Conservation (phyloP, 2,888 invertebrate species). For the Zele albiditarsus region DNA sequence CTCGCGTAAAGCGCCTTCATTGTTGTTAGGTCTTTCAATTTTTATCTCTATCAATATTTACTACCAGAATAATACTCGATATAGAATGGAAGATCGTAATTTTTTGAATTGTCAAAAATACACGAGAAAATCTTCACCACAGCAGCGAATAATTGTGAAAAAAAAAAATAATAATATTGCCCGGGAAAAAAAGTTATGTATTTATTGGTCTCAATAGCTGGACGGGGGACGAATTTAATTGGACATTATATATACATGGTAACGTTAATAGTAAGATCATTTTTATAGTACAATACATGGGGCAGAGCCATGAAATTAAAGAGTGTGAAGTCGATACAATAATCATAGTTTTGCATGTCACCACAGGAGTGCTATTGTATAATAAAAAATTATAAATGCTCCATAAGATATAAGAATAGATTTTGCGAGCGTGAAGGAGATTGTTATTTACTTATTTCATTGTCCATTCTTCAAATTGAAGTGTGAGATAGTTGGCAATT, state of each 20-base stretch:
- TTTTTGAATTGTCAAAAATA: too few relatives aligned
- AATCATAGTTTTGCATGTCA: slow-evolving; percentile 27
- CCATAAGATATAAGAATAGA: too few relatives aligned
- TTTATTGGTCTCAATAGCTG: neutral
- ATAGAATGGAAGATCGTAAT: too few relatives aligned
- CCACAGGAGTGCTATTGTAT: slow-evolving; percentile 7
- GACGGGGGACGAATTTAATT: slow-evolving; percentile 18
- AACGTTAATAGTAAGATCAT: slow-evolving; percentile 36
- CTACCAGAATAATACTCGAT: too few relatives aligned
- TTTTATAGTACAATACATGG: slow-evolving; percentile 23
- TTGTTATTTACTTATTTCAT: neutral
- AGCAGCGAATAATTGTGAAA: neutral
- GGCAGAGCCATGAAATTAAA: slow-evolving; percentile 26
- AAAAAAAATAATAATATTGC: neutral
- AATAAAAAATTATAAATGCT: neutral
- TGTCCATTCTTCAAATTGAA: neutral
- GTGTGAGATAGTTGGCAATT: neutral
- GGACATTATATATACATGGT: neutral
- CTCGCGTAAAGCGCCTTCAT: neutral
- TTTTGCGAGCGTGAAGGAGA: neutral
- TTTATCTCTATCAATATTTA: too few relatives aligned
- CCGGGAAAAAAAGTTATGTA: neutral
- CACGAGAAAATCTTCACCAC: too few relatives aligned
- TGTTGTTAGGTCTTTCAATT: too few relatives aligned
- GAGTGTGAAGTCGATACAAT: slow-evolving; percentile 38